Conservation (phyloP, 2,888 invertebrate genomes). For the Lasioglossum leucozonium region DNA sequence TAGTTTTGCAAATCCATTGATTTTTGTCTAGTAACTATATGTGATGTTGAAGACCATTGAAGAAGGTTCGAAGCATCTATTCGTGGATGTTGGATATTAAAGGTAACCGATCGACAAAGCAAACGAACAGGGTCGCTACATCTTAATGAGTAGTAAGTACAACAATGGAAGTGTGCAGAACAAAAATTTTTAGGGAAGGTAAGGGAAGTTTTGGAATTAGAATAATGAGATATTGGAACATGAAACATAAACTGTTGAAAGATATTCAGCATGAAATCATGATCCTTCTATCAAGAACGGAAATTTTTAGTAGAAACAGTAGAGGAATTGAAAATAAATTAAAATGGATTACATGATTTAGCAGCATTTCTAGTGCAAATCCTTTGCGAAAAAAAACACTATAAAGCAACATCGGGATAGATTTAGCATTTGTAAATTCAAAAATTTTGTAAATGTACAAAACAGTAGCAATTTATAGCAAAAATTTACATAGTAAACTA, state of each 20-base stretch:
- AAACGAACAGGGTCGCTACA: too few relatives aligned
- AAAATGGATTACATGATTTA: neutral
- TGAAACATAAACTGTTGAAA: neutral
- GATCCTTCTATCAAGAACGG: too few relatives aligned
- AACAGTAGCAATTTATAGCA: neutral
- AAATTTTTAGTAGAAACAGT: neutral
- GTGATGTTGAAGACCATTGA: too few relatives aligned
- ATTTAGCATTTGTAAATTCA: neutral
- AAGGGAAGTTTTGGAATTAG: too few relatives aligned
- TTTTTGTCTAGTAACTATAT: too few relatives aligned
- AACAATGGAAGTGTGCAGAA: too few relatives aligned
- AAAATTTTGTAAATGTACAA: neutral
- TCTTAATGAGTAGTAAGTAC: too few relatives aligned
- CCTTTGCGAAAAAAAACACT: neutral
- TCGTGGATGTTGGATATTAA: too few relatives aligned
- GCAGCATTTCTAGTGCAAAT: neutral
- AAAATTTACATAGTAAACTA: neutral
- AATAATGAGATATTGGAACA: neutral
- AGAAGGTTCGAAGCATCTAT: too few relatives aligned
- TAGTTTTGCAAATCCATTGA: too few relatives aligned
- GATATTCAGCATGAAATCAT: neutral
- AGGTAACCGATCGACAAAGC: too few relatives aligned
- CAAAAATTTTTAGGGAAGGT: too few relatives aligned
- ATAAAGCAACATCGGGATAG: neutral
- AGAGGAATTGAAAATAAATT: neutral